Evolutionary conservation across 2,888 invertebrate species (phyloP).

Genomic region (Neoscelio sp.): DNA sequence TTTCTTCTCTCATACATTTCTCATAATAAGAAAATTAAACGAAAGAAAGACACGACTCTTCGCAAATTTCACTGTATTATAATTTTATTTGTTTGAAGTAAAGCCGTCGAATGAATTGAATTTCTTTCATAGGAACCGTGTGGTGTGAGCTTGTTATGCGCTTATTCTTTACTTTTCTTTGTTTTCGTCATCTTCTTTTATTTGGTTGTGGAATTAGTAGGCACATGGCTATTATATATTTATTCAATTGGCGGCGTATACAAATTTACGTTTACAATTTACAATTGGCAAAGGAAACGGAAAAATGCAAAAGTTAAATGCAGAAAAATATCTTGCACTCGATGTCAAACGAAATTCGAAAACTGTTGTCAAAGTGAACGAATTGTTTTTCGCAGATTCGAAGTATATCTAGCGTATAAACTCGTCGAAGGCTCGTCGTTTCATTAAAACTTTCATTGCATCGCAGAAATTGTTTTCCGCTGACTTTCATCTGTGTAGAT

Average conservation of each 20-base stretch:
- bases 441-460: constrained; percentile 53
- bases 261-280: not conserved
- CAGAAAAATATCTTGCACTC: too few relatives aligned
- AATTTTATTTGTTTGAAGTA: constrained; percentile 54
- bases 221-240: constrained; percentile 59
- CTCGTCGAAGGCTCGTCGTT: constrained; percentile 50
- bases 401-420: constrained; percentile 12
- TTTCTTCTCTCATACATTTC: too few relatives aligned
- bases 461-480: constrained; percentile 40
- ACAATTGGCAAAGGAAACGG: not conserved
- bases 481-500: constrained; percentile 60
- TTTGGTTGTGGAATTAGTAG: constrained; percentile 52
- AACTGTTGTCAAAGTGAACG: too few relatives aligned
- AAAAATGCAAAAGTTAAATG: constrained; percentile 8
- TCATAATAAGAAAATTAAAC: too few relatives aligned
- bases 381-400: too few relatives aligned
- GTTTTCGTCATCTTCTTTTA: constrained; percentile 36
- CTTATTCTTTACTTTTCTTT: constrained; percentile 10
- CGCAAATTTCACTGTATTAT: too few relatives aligned
- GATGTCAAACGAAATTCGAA: too few relatives aligned
- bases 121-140: constrained; percentile 64
- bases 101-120: constrained; percentile 58
- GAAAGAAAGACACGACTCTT: too few relatives aligned
- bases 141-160: constrained; percentile 59
- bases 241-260: constrained; percentile 37